Base-by-base conservation (phyloP, 2,113 vertebrate species). In the Hippocampus mohnikei region DNA sequence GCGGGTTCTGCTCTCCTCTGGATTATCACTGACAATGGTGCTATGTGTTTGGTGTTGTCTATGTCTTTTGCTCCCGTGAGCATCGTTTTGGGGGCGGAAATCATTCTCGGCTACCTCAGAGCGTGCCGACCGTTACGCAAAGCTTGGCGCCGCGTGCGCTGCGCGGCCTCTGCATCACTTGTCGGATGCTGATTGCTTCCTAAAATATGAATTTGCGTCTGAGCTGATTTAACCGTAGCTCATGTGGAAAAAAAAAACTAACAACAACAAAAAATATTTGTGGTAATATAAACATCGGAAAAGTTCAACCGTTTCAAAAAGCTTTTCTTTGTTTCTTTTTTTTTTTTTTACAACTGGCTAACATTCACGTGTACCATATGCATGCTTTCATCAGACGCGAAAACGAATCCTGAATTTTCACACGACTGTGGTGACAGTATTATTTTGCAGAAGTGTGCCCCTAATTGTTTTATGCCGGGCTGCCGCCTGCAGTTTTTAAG, bases 51-150 rank as follows among this genome's bases (percentile, higher is more conserved):
- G 6, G 18, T 53, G 29, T 68, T 55, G 29, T 68, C 6, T 97
- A 94, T 81, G 63, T 78, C 95, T 64, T 64, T 70, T 80, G 74
- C 91, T 80, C 75, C 67, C 46, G 90, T 76, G 83, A 88, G n/a
- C 53, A n/a, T 52, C 8, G 50, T n/a, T 52, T 44, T n/a, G 23
- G 27, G 7, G 79, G 69, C 63, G 70, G 69, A 68, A 25, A 73
- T 84, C 87, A 60, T 87, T 93, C 88, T 73, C 62, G 91, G 94
- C 91, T 95, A 94, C 94, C 93, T 95, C 94, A 86, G 91, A 86
- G 81, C 87, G 79, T 79, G 77, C 68, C 75, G 20, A 48, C 85
- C 25, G 48, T 56, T 10, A 33, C 69, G 77, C 65, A 73, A 76
- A 78, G 81, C 71, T 77, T 80, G 67, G 58, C 77, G 67, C 69